A percentile compares a stretch with the other conserved stretches of the same genome.
phyloP scores from a whole-genome alignment of 2,113 vertebrate species.

The Alouatta palliata region DNA sequence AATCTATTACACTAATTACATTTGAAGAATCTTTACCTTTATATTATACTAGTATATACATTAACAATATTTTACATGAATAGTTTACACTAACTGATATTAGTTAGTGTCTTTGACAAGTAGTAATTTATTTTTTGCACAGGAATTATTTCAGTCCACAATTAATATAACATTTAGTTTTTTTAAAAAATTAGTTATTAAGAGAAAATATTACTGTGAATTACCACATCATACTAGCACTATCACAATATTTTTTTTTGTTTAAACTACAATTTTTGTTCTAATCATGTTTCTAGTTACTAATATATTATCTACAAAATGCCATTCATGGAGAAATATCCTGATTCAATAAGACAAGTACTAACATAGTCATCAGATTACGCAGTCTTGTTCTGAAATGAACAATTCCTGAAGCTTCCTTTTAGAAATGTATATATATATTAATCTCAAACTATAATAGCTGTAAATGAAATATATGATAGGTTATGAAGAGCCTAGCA shows the following conservation, averaged over 20 bases:
- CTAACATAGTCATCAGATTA: neutral
- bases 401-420: neutral
- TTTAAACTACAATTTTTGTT: neutral
- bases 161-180: neutral
- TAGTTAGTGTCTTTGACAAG: neutral
- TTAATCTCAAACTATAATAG: neutral
- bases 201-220: neutral
- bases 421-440: neutral
- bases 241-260: neutral
- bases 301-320: neutral
- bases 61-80: neutral
- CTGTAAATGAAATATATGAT: neutral
- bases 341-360: neutral
- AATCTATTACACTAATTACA: neutral
- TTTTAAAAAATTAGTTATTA: neutral
- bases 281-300: neutral
- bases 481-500: neutral
- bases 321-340: neutral
- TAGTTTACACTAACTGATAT: neutral
- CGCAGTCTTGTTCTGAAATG: neutral
- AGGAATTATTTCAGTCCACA: neutral
- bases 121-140: neutral
- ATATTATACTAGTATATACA: neutral
- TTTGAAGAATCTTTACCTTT: neutral
- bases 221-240: neutral